A percentile compares a stretch with the other conserved stretches of the same genome.
phyloP scores from a whole-genome alignment of 2,888 invertebrate species.

The Eilema griseolum region DNA sequence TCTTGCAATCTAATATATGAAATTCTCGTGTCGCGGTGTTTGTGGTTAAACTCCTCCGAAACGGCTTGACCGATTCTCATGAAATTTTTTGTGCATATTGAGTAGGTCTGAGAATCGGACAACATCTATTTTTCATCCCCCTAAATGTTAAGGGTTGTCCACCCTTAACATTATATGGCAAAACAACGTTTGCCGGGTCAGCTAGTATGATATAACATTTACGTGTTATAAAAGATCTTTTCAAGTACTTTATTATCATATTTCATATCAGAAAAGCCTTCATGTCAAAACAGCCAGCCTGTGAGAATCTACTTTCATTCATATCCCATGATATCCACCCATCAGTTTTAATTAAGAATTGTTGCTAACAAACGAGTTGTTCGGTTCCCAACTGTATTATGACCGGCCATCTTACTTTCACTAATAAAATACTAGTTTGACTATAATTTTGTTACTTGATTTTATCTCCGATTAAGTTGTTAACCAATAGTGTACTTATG shows the following conservation, averaged over 20 bases:
- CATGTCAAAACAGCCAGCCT: neutral
- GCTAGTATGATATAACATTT: neutral
- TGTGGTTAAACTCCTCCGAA: too few species aligned
- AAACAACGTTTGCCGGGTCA: too few species aligned
- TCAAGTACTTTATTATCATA: neutral
- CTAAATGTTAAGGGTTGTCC: too few species aligned
- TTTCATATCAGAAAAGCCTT: neutral
- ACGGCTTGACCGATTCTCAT: too few species aligned
- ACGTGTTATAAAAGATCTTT: neutral
- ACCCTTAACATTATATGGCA: too few species aligned
- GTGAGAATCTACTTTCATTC: constrained; percentile 5
- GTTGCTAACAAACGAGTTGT: constrained; percentile 16
- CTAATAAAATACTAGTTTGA: constrained; percentile 3
- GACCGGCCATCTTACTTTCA: constrained; percentile 25
- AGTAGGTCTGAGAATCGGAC: too few species aligned
- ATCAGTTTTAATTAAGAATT: constrained; percentile 33
- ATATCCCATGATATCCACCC: neutral
- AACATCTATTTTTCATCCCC: too few species aligned
- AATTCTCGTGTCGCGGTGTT: too few species aligned
- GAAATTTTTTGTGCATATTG: too few species aligned
- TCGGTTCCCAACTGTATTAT: constrained; percentile 30
- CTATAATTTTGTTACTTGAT: neutral
- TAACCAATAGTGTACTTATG: neutral
- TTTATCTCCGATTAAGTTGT: neutral
- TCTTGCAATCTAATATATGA: too few species aligned